Percentiles rank a stretch among this genome's conserved stretches.
These are phyloP conservation scores for Sycophila sp. DNA, from an alignment of 1,140 invertebrate species.

Conservation along the genomic window DNA sequence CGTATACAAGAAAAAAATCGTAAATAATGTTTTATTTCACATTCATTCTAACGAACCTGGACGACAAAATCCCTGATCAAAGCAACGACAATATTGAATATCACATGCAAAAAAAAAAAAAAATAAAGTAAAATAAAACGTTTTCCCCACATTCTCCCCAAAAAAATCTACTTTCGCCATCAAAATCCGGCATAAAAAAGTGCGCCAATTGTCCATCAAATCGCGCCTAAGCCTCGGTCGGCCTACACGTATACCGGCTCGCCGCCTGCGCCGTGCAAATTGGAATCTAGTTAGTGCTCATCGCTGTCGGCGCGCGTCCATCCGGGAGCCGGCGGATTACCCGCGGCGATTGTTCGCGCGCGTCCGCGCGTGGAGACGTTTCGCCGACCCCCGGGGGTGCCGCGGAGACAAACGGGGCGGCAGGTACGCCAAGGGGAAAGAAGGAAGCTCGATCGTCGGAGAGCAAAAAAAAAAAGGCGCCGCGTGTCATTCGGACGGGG, in stretches of 20 bases:
- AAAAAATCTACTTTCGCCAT: background rate
- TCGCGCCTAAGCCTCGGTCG: background rate
- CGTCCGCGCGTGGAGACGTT: background rate
- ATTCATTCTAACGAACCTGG: too few species aligned
- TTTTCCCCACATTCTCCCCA: too few species aligned
- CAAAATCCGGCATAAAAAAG: background rate
- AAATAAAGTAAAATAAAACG: too few species aligned
- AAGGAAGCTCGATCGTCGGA: background rate
- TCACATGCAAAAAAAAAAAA: too few species aligned
- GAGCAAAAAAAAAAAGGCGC: background rate
- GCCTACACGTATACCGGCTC: background rate
- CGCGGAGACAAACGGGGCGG: conserved; percentile 25
- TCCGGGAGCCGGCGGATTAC: conserved; percentile 49
- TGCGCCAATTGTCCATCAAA: background rate
- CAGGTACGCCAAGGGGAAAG: conserved; percentile 6
- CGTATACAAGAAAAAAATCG: too few species aligned
- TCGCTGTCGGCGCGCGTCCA: conserved; percentile 56
- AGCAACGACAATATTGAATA: too few species aligned
- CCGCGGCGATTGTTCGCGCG: background rate
- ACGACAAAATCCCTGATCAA: too few species aligned
- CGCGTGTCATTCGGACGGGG: background rate
- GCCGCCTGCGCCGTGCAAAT: conserved; percentile 34
- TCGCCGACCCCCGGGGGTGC: background rate
- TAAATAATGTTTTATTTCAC: too few species aligned
- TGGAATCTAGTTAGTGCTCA: conserved; percentile 54